phyloP scores from a whole-genome alignment of 2,888 invertebrate genomes.

The Horisme vitalbata region DNA sequence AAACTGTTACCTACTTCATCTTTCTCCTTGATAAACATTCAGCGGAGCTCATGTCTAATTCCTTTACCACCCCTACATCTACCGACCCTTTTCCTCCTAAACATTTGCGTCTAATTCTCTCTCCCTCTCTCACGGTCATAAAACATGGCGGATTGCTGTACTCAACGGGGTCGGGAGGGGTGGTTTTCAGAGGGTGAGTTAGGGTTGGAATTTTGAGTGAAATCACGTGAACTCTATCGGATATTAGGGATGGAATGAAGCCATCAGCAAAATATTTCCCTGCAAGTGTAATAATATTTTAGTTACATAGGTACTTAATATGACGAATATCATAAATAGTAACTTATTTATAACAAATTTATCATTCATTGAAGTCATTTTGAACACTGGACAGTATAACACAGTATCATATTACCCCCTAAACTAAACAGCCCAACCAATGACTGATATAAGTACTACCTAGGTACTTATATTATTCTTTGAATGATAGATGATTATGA shows the following conservation, averaged over 20 bases:
- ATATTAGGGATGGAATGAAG: conserved; percentile 54
- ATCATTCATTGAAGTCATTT: too few relatives aligned
- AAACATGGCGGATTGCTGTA: conserved; percentile 77
- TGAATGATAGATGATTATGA: too few relatives aligned
- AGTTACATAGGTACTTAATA: too few relatives aligned
- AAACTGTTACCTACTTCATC: conserved; percentile 49
- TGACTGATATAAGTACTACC: too few relatives aligned
- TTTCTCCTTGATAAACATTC: conserved; percentile 60
- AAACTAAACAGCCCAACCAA: too few relatives aligned
- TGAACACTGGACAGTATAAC: too few relatives aligned
- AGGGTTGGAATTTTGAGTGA: conserved; percentile 56
- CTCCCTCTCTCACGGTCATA: conserved; percentile 43
- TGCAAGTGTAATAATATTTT: not conserved
- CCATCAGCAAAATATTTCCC: conserved; percentile 47
- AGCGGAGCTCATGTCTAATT: conserved; percentile 51
- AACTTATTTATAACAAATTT: too few relatives aligned
- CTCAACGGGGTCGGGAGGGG: conserved; percentile 45
- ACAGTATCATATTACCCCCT: too few relatives aligned
- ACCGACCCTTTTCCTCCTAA: conserved; percentile 33
- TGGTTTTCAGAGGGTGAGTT: conserved; percentile 63
- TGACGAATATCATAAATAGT: too few relatives aligned
- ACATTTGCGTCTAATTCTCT: conserved; percentile 20
- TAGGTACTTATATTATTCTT: too few relatives aligned
- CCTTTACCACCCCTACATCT: conserved; percentile 52
- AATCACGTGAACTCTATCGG: conserved; percentile 51